Evolutionary conservation across 35 echinoderm and acorn worm genomes (phyloP), one percentile per base, ranked within the genome.

Genomic region (Holothuria glaberrima): DNA sequence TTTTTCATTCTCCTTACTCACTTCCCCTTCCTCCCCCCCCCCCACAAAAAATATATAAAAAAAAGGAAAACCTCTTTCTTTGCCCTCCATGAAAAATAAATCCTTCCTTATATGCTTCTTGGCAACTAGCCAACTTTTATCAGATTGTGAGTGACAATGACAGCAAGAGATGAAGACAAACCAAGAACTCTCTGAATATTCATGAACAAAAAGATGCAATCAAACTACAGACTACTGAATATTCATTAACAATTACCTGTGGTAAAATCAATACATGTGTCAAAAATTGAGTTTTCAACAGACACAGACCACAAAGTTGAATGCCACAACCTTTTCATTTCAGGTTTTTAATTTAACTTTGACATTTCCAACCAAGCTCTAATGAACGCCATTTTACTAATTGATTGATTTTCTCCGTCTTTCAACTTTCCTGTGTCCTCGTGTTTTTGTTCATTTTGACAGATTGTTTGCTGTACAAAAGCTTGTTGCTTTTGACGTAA

Each of bases 401-500:
- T 19, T 72, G 35, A 72, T 31, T 72, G 69, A 72, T 72, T 72
- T 28, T 72, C 35, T 72, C 28, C 29, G 36, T 41, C 36, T 41
- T 41, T 41, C 7, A 41, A 41, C 36, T 41, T 41, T 41, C 36
- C 2, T 2, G 36, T 41, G 36, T 41, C 36, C 36, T 41, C 7
- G 36, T 41, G 36, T 41, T 41, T n/a, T 41, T 41, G 36, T 41
- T 41, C 36, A 41, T 41, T 41, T 41, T 41, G 36, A 41, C 36
- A 7, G 7, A 41, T 41, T 41, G 7, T 41, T 41, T 41, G 36
- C 7, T 41, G 2, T 41, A 41, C 36, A 41, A 41, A 41, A 4
- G 36, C 7, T 2, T 41, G 36, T 41, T 41, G 36, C 36, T 41
- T 41, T 41, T 41, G 36, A 41, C 36, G 36, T 41, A 41, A 41